Conservation (phyloP, 1,140 invertebrate species). For the Helicoverpa zea region DNA sequence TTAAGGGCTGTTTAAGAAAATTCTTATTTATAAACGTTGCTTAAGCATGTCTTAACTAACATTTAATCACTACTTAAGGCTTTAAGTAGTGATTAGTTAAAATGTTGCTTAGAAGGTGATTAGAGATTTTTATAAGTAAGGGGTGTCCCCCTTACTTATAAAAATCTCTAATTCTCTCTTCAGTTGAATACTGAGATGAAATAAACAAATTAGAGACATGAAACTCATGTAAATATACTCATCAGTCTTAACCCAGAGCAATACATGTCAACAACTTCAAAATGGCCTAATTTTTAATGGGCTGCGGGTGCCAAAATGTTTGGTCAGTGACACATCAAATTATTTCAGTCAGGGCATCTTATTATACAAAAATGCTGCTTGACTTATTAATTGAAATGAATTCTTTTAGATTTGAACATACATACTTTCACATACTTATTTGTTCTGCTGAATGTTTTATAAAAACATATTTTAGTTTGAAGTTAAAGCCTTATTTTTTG, state of each 20-base stretch:
- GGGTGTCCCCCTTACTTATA: no score
- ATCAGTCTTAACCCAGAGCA: slow-evolving; percentile 3
- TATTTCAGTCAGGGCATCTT: slow-evolving; percentile 25
- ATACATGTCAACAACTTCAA: slow-evolving; percentile 13
- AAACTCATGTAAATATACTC: neutral
- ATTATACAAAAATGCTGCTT: slow-evolving; percentile 8
- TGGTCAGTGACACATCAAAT: slow-evolving; percentile 34
- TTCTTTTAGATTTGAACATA: neutral
- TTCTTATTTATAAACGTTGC: no score
- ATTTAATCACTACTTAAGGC: no score
- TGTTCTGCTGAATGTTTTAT: neutral
- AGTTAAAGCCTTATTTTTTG: no score
- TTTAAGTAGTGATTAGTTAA: no score
- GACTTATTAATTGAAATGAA: slow-evolving; percentile 2
- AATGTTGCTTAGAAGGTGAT: no score
- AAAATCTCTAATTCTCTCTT: no score
- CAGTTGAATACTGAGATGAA: no score
- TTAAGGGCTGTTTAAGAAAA: no score
- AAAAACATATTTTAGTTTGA: neutral
- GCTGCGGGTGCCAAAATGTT: slow-evolving; percentile 56
- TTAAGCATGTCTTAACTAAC: no score
- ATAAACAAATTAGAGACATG: no score
- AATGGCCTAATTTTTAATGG: slow-evolving; percentile 49
- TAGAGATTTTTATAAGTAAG: no score
- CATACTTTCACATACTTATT: neutral